Evolutionary conservation across 2,797 vertebrate genomes (phyloP), one percentile per base, ranked within the genome.

Genomic region (Spheniscus humboldti): DNA sequence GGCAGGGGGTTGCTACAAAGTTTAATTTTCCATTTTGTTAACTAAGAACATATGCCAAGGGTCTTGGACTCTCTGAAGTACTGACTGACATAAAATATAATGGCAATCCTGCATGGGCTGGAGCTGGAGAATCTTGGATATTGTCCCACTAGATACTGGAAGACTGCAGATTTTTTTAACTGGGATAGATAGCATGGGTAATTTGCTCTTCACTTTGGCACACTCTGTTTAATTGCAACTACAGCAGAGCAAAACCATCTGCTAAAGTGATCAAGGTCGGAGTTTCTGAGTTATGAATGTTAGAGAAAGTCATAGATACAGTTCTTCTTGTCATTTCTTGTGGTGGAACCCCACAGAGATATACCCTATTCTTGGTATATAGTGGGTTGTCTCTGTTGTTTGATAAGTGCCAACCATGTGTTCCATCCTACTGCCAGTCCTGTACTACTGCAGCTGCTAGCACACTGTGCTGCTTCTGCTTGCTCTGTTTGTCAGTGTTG

Each of bases 1-100:
- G 92, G 92, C 73, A 74, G 96, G 95, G 94, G 96, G 96, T 97
- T 97, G 94, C 94, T 97, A 53, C 89, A 84, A 97, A 97, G 96
- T 96, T 97, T 96, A 97, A 97, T 95, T 97, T 97, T 97, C 96
- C 95, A 96, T 97, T 97, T 96, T 97, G 94, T 96, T 97, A 97
- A 97, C 97, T 92, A 94, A 96, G 96, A 97, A 96, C 97, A 97
- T 97, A 97, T 97, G 97, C 95, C 92, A 92, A 97, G 95, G 91
- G 94, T 97, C 95, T 94, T 94, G 90, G 94, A 67, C 94, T 96
- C 92, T 97, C 95, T 94, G 87, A 97, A 95, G 87, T 94, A 95
- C 87, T 94, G 95, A 96, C 94, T 97, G 96, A 97, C 91, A 86
- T 96, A 95, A 96, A 97, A 94, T 97, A 94, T 94, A 96, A 97